Evolutionary conservation across 2,113 vertebrate genomes (phyloP), one percentile per base, ranked within the genome.

Genomic region (Lethenteron reissneri): DNA sequence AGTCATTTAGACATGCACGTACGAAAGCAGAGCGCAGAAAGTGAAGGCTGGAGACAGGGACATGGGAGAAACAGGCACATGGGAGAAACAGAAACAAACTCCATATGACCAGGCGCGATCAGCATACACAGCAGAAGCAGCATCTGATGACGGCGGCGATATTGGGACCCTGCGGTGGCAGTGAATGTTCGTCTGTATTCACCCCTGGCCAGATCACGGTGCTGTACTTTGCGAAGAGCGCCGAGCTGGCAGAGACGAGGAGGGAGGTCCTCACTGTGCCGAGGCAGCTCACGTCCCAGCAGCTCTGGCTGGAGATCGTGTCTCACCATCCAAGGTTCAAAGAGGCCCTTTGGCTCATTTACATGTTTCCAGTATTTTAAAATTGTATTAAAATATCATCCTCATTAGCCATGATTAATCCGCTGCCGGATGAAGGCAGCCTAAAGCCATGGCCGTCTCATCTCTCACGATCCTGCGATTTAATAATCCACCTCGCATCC

Each of bases 181-280:
- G 41, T 41, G 41, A 41, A 41, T 41, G 41, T 41, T 41, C 4
- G 1, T 41, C 5, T 41, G 5, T 68, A 11, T 68, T 12, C 25
- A 12, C 25, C 11, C n/a, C 64, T 25, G n/a, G 14, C 64, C 56
- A 85, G 83, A 81, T 85, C 73, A 72, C 15, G 8, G 84, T 92
- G 76, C 72, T 96, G 77, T 99, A 92, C 76, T 99, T 99, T 72
- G 94, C 90, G 57, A 79, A 83, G 79, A 95, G 92, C 74, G 84
- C 82, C 1, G 91, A 97, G 76, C 81, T 99, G 76, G 76, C 85
- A 0, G 90, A 88, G 2, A 64, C 87, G 56, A 86, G 82, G 75
- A 79, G 83, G 8, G 85, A 90, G 80, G 76, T 70, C 4, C 75
- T 87, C 57, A 78, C 74, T 1, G 83, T 94, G 70, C 83, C 84